A percentile compares a stretch with the other conserved stretches of the same genome.
phyloP scores from a whole-genome alignment of 1,140 invertebrate genomes.

The Xylocopa sonorina region DNA sequence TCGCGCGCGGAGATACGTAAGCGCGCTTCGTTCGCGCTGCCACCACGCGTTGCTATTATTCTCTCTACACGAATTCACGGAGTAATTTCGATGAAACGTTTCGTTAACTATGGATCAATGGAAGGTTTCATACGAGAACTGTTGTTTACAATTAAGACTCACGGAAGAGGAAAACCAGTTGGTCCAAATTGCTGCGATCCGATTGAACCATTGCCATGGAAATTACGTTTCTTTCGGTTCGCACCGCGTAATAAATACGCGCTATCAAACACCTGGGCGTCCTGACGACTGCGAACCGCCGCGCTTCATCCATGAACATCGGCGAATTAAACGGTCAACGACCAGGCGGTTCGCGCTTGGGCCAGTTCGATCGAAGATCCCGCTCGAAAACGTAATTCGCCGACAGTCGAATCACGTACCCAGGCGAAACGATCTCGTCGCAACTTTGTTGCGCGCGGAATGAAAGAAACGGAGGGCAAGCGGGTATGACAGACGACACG shows the following conservation, averaged over 20 bases:
- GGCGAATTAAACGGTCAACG: constrained; percentile 13
- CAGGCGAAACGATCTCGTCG: background rate
- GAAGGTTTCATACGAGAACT: too few species aligned
- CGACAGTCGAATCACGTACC: background rate
- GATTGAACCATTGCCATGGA: background rate
- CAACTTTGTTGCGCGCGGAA: too few species aligned
- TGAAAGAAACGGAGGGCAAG: constrained; percentile 28
- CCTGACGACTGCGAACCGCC: background rate
- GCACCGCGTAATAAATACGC: background rate
- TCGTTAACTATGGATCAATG: too few species aligned
- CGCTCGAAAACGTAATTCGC: background rate
- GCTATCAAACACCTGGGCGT: background rate
- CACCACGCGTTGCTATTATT: background rate
- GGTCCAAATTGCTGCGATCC: too few species aligned
- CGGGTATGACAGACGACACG: constrained; percentile 63
- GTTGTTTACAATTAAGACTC: too few species aligned
- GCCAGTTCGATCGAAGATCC: background rate
- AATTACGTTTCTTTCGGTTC: background rate
- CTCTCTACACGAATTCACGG: background rate
- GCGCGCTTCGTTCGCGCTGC: background rate
- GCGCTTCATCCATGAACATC: background rate
- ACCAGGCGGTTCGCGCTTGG: background rate
- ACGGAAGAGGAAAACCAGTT: too few species aligned
- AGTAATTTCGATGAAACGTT: background rate
- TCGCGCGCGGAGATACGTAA: constrained; percentile 4